phyloP scores from a whole-genome alignment of 2,888 invertebrate genomes.

The Masnerella sp. region DNA sequence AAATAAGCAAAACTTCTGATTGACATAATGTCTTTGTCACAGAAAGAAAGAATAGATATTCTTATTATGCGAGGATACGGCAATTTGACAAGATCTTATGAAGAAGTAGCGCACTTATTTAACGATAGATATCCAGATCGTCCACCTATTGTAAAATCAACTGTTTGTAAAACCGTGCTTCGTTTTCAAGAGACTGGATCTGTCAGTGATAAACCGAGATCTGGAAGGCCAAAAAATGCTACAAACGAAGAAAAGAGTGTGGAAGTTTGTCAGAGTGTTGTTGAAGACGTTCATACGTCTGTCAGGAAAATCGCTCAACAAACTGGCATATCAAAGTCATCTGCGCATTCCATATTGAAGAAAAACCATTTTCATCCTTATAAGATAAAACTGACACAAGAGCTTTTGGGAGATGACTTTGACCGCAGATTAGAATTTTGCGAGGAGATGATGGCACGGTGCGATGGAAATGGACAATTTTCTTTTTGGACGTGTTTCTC shows the following conservation, averaged over 20 bases:
- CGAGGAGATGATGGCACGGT: constrained; percentile 24
- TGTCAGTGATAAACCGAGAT: constrained; percentile 22
- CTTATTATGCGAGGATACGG: not conserved
- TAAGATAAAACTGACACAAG: constrained; percentile 8
- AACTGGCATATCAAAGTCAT: constrained; percentile 38
- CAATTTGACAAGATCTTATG: constrained; percentile 6
- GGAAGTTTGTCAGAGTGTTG: constrained; percentile 26
- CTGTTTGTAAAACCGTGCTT: constrained; percentile 15
- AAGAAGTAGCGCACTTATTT: constrained; percentile 5
- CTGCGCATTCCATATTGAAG: constrained; percentile 24
- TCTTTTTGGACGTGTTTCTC: constrained; percentile 22
- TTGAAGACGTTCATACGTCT: constrained; percentile 29
- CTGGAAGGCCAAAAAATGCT: constrained; percentile 35
- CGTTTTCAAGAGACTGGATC: constrained; percentile 18
- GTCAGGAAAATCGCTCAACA: constrained; percentile 25
- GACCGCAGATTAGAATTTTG: constrained; percentile 24
- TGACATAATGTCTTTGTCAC: not conserved
- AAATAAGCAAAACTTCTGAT: too few relatives aligned
- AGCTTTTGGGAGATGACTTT: constrained; percentile 24
- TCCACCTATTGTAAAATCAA: constrained; percentile 7
- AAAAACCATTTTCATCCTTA: constrained; percentile 27
- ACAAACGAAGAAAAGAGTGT: constrained; percentile 23
- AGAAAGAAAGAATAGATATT: not conserved
- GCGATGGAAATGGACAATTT: constrained; percentile 20
- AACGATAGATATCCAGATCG: constrained; percentile 7